Evolutionary conservation across 1,140 invertebrate species (phyloP), one percentile per base, ranked within the genome.

Genomic region (Drosophila athabasca): DNA sequence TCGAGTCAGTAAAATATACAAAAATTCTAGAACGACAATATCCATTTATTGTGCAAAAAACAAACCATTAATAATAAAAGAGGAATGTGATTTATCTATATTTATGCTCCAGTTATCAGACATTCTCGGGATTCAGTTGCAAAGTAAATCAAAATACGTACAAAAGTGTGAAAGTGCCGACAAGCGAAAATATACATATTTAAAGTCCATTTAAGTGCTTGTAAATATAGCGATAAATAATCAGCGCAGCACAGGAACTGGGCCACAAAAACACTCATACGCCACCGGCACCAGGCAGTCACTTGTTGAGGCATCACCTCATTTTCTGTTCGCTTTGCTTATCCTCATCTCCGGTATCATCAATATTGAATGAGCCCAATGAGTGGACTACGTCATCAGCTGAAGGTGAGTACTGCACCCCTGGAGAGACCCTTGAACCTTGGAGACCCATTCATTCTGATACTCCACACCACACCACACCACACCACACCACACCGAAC

Each of bases 321-420:
- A 26, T 49, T 31, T 44, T 22, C 43, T 43, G 45, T 22, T 39
- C 39, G 44, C 52, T 19, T 29, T 51, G 55, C 52, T 62, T 58
- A 58, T 44, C 26, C 58, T 53, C 45, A 26, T 51, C 51, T 50
- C 55, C 53, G 41, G 35, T 11, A 13, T 45, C 49, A 73, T 76
- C 57, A 64, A 66, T 65, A 50, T 76, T 90, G 73, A 91, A 91
- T 91, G 90, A 91, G 90, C 90, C 85, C 90, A 46, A 91, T 91
- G 90, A 91, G 90, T 51, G 90, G 90, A 76, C 82, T 91, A 62
- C 90, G 90, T 48, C 90, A 91, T 44, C 90, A 91, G 66, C 78
- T 91, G 29, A 91, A 91, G 90, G 90, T 91, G 58, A 90, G 84
- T 90, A 71, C 15, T n/a, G 7, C 26, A 43, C 48, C 44, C 29